phyloP scores from a whole-genome alignment of 2,888 invertebrate species.

The Agrenia bidenticulata region DNA sequence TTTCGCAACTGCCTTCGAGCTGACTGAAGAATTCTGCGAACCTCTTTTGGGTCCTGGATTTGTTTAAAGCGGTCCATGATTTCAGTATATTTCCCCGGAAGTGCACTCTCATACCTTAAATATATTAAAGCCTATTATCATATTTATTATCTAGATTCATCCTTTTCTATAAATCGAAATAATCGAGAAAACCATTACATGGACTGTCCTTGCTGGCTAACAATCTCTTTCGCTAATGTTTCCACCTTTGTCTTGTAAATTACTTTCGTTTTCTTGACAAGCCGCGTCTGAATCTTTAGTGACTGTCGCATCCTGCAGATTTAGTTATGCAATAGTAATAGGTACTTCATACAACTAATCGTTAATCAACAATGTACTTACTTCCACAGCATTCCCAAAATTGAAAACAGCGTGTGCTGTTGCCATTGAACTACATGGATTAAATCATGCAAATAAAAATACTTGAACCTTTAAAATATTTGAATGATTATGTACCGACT shows the following conservation, averaged over 20 bases:
- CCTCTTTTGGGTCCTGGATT: constrained; percentile 25
- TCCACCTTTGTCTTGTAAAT: constrained; percentile 31
- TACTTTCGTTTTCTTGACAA: constrained; percentile 20
- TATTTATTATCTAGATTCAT: too few relatives aligned
- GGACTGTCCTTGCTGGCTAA: constrained; percentile 30
- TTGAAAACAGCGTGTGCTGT: constrained; percentile 27
- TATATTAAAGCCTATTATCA: too few relatives aligned
- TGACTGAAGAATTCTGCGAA: constrained; percentile 26
- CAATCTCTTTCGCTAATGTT: constrained; percentile 32
- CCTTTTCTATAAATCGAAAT: too few relatives aligned
- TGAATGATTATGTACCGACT: neutral
- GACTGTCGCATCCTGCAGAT: constrained; percentile 30
- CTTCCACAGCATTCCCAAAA: constrained; percentile 30
- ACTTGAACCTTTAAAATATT: too few relatives aligned
- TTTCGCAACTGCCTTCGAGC: constrained; percentile 24
- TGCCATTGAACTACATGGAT: constrained; percentile 19
- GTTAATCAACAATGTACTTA: constrained; percentile 10
- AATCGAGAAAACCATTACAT: too few relatives aligned
- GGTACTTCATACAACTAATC: neutral
- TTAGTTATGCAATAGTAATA: neutral
- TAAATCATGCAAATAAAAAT: too few relatives aligned
- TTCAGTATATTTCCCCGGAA: constrained; percentile 36
- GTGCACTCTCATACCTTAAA: constrained; percentile 16
- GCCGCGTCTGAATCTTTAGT: constrained; percentile 20
- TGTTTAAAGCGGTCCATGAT: constrained; percentile 31